Percentiles rank a stretch among this genome's conserved stretches.
phyloP scores from a whole-genome alignment of 2,888 invertebrate genomes.

The Deladenus siricidicola region DNA sequence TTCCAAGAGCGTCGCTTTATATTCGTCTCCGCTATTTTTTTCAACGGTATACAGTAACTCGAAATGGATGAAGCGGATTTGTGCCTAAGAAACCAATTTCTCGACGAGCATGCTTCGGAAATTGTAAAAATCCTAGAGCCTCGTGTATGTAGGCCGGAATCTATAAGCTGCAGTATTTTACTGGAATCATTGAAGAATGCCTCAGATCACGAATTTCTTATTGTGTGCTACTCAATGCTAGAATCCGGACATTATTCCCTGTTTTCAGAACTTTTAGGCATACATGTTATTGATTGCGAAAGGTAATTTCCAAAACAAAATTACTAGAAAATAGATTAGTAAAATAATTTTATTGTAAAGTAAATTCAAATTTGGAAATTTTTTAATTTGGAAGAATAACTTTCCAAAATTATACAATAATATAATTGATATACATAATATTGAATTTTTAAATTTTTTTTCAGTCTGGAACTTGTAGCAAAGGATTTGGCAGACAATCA shows the following conservation, averaged over 20 bases:
- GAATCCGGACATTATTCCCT: conserved; percentile 3
- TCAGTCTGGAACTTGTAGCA: neutral
- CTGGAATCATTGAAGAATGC: neutral
- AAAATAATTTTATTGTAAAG: neutral
- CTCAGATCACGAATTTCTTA: conserved; percentile 1
- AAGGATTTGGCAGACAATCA: neutral
- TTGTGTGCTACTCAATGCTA: neutral
- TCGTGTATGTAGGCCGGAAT: neutral
- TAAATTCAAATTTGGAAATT: neutral
- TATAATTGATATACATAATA: too few relatives aligned
- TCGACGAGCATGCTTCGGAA: neutral
- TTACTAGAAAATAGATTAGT: neutral
- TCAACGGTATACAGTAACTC: neutral
- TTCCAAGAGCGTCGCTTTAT: too few relatives aligned
- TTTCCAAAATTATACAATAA: too few relatives aligned
- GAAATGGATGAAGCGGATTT: neutral
- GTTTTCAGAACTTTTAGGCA: neutral
- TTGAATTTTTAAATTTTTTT: neutral
- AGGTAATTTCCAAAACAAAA: neutral
- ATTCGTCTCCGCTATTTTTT: too few relatives aligned
- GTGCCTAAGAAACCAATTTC: neutral
- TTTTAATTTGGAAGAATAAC: too few relatives aligned
- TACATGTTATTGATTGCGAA: neutral
- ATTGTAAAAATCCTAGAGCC: neutral
- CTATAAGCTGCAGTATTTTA: neutral